These are phyloP conservation scores for Coenonympha arcania DNA, from an alignment of 2,888 invertebrate genomes.

Conservation along the genomic window DNA sequence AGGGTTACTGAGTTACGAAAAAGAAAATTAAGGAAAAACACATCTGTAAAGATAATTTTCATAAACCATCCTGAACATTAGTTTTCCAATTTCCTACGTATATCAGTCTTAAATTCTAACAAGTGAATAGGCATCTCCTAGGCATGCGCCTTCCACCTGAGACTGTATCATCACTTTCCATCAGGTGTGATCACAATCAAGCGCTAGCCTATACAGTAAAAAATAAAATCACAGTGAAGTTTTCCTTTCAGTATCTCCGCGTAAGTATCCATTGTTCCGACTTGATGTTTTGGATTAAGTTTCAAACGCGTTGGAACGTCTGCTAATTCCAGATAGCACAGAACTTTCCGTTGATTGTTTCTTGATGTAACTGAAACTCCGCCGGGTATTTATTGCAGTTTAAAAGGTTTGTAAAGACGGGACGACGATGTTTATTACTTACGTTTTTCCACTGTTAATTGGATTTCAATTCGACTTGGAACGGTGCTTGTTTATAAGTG, in stretches of 20 bases:
- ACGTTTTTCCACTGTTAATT: neutral
- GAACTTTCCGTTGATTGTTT: constrained; percentile 47
- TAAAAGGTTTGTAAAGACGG: constrained; percentile 15
- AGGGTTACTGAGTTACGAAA: too few species aligned
- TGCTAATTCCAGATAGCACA: constrained; percentile 51
- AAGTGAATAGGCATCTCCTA: too few species aligned
- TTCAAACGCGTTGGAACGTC: constrained; percentile 26
- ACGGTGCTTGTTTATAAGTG: neutral
- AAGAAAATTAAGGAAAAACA: too few species aligned
- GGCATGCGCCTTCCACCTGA: too few species aligned
- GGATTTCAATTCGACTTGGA: neutral
- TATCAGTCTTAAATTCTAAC: too few species aligned
- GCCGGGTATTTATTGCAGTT: constrained; percentile 33
- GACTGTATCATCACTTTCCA: too few species aligned
- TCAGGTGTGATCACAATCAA: too few species aligned
- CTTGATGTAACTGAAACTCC: constrained; percentile 39
- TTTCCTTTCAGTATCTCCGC: too few species aligned
- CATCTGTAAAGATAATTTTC: too few species aligned
- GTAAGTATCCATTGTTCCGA: neutral
- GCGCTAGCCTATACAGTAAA: too few species aligned
- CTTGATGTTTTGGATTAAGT: constrained; percentile 5
- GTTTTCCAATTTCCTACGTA: too few species aligned
- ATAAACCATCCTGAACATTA: too few species aligned
- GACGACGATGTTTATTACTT: neutral
- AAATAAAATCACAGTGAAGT: neutral